Conservation (phyloP, 1,140 invertebrate genomes). For the Drosophila varians region DNA sequence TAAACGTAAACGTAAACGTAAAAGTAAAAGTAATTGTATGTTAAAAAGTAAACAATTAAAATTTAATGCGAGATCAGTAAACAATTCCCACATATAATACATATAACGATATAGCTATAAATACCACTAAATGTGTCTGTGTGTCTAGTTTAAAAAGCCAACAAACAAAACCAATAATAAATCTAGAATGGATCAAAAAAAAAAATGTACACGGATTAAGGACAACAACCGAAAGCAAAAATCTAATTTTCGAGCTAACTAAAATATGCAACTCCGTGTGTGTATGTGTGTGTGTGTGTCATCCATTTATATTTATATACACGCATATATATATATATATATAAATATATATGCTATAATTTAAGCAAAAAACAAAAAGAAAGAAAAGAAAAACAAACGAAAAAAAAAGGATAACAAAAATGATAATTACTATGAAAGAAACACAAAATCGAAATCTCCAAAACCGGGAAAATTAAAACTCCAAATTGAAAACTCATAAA, state of each 20-base stretch:
- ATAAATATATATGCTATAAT: slow-evolving; percentile 28
- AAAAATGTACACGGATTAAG: not conserved
- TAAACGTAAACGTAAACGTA: slow-evolving; percentile 30
- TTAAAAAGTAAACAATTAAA: slow-evolving; percentile 18
- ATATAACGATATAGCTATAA: slow-evolving; percentile 41
- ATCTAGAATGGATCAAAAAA: not conserved
- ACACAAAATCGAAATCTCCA: slow-evolving; percentile 26
- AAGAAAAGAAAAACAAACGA: no score
- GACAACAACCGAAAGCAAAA: slow-evolving; percentile 7
- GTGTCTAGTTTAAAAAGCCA: slow-evolving; percentile 36
- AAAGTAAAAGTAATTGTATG: slow-evolving; percentile 43
- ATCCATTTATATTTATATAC: slow-evolving; percentile 5
- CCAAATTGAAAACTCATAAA: not conserved
- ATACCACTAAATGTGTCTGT: slow-evolving; percentile 29
- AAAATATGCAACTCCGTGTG: slow-evolving; percentile 64
- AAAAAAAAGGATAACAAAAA: no score
- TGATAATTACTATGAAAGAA: slow-evolving; percentile 33
- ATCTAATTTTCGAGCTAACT: slow-evolving; percentile 53
- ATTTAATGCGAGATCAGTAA: slow-evolving; percentile 31
- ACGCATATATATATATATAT: slow-evolving; percentile 4
- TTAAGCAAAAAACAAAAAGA: slow-evolving; percentile 15
- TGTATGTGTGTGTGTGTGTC: slow-evolving; percentile 5
- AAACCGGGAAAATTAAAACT: not conserved
- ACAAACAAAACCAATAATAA: slow-evolving; percentile 5
- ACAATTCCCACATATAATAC: slow-evolving; percentile 21